Base-by-base conservation (phyloP, 1,140 invertebrate species). In the Cydia splendana region DNA sequence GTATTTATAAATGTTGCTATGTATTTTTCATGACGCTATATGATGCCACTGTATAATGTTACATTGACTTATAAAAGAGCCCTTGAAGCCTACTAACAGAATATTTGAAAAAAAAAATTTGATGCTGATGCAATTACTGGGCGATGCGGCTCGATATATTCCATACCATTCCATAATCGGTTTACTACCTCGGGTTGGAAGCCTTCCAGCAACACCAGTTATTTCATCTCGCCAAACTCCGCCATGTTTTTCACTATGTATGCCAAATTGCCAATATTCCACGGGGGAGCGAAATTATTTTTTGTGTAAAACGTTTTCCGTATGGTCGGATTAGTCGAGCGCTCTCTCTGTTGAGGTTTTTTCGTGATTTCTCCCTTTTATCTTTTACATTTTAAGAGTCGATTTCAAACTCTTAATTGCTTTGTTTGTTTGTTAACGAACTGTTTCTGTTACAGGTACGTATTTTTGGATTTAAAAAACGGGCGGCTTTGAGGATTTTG, bases 191-290 rank as follows among this genome's bases (percentile, higher is more conserved):
- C 45, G 12, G 57, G 7, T 62, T 62, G 57, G 57, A 62, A 62
- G 4, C 20, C 18, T 24, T 62, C 57, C 57, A 57, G 53, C n/a
- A 18, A 57, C 45, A 53, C 51, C 57, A 62, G 57, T 10, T 62
- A 62, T 62, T 62, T 24, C 9, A 62, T 62, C 57, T 24, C 18
- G 20, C 53, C 2, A 12, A 62, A 62, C 57, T 62, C 15, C 6
- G 57, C 57, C 6, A 62, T 24, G 57, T 62, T 24, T 62, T 62
- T 24, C 57, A 62, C 57, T 24, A 24, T 62, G 57, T 62, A 62
- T 24, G 57, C 57, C 57, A 62, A 62, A 62, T 62, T 62, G 57
- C 57, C 57, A 62, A 62, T 62, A 62, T 24, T 62, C 57, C 24
- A 20, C n/a, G 53, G 15, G 53, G 53, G 4, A 24, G 20, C 20